Evolutionary conservation across 2,888 invertebrate species (phyloP).

Genomic region (Hecatera dysodea): DNA sequence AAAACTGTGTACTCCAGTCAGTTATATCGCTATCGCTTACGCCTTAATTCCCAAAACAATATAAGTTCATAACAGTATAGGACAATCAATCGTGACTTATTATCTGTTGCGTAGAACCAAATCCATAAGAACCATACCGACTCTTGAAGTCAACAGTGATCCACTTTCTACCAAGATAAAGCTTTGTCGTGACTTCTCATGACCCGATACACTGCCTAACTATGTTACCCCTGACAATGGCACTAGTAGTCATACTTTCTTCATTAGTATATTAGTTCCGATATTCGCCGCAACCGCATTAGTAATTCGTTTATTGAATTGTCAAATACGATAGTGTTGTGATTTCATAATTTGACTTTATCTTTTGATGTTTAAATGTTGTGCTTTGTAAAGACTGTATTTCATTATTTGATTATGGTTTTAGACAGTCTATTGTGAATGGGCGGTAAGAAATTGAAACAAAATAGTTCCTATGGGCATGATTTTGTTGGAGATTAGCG

Average conservation of each 20-base stretch:
- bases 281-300: constrained; percentile 41
- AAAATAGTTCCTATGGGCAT: background rate
- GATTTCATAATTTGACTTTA: constrained; percentile 52
- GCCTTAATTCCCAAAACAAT: constrained; percentile 69
- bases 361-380: constrained; percentile 48
- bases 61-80: constrained; percentile 71
- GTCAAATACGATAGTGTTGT: constrained; percentile 54
- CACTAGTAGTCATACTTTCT: constrained; percentile 55
- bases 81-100: constrained; percentile 87
- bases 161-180: constrained; percentile 84
- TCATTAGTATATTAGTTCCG: constrained; percentile 52
- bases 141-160: constrained; percentile 85
- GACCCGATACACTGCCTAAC: constrained; percentile 72
- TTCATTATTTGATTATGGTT: constrained; percentile 47
- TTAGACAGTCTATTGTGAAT: constrained; percentile 43
- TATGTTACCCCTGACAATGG: constrained; percentile 64
- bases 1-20: too few species aligned
- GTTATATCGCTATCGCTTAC: constrained; percentile 58
- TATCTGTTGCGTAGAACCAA: constrained; percentile 77
- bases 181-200: constrained; percentile 78
- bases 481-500: background rate
- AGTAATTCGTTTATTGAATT: constrained; percentile 48
- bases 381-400: constrained; percentile 37
- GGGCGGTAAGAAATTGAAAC: constrained; percentile 14
- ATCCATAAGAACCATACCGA: constrained; percentile 80